Base-by-base conservation (phyloP, 1,140 invertebrate species). In the Drosophila serrata region DNA sequence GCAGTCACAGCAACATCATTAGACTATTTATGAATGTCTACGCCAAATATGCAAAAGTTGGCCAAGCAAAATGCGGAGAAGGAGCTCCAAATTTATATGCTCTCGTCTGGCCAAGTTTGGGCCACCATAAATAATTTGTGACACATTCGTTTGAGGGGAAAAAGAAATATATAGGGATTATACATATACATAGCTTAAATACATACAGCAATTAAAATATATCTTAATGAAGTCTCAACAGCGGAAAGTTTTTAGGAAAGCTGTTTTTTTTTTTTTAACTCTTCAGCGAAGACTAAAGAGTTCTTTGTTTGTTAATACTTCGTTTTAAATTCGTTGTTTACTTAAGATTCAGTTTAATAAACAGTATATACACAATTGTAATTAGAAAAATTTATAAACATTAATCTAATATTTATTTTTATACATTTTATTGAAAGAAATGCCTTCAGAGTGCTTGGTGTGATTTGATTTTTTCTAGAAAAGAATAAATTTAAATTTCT, bases 1-100 rank as follows among this genome's bases (percentile, higher is more conserved):
- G 43, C 53, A 60, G 56, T 43, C 40, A 43, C 13, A 74, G 46
- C 69, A 79, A 72, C 75, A 82, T 86, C 82, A 86, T 82, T 88
- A 86, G 84, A 81, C 82, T 68, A 79, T 69, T 56, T 75, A 76
- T 76, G 60, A 76, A 58, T 57, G 51, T 65, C 56, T 57, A 62
- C 31, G 19, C 29, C 42, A 76, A 76, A 67, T 76, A 65, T 76
- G 74, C 61, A 67, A 64, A 62, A 73, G 51, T 64, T 68, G 58
- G 35, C 27, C 56, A 29, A 53, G 48, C 37, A 70, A 62, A 61
- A 55, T 53, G 19, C 51, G 33, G 19, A 37, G 51, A n/a, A 55
- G 51, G 51, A 53, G 31, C 8, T 49, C 57, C 12, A 35, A 62
- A 62, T 73, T 48, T 73, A 55, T 75, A 39, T 55, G 51, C 15